phyloP scores from a whole-genome alignment of 2,113 vertebrate species.

The Canis aureus region DNA sequence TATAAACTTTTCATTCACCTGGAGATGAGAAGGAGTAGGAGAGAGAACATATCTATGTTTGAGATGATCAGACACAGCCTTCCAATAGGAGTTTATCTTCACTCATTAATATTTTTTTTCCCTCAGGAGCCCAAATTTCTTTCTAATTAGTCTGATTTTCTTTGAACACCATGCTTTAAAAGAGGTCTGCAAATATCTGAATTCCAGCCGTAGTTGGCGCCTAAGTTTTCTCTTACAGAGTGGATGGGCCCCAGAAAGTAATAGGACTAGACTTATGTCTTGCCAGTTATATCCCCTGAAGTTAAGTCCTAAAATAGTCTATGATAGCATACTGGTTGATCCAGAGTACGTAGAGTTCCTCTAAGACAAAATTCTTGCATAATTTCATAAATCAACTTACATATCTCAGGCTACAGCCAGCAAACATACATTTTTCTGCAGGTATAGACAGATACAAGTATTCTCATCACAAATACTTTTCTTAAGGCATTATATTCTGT shows the following conservation, averaged over 20 bases:
- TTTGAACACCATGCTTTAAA: not conserved
- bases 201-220: not conserved
- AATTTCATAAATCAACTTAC: not conserved
- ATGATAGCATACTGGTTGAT: not conserved
- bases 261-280: too few species aligned
- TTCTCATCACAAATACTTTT: not conserved
- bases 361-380: not conserved
- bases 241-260: not conserved
- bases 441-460: not conserved
- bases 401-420: not conserved
- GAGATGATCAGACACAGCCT: not conserved
- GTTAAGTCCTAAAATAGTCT: not conserved
- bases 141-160: not conserved
- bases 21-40: not conserved
- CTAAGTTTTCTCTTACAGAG: not conserved
- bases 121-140: not conserved
- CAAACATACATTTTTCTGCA: not conserved
- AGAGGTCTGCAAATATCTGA: not conserved
- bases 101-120: not conserved
- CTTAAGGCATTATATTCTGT: not conserved
- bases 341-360: not conserved
- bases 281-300: not conserved
- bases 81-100: not conserved
- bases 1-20: too few species aligned
- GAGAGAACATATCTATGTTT: not conserved